These are phyloP conservation scores for Dermochelys coriacea DNA, from an alignment of 2,797 vertebrate species.

Conservation along the genomic window DNA sequence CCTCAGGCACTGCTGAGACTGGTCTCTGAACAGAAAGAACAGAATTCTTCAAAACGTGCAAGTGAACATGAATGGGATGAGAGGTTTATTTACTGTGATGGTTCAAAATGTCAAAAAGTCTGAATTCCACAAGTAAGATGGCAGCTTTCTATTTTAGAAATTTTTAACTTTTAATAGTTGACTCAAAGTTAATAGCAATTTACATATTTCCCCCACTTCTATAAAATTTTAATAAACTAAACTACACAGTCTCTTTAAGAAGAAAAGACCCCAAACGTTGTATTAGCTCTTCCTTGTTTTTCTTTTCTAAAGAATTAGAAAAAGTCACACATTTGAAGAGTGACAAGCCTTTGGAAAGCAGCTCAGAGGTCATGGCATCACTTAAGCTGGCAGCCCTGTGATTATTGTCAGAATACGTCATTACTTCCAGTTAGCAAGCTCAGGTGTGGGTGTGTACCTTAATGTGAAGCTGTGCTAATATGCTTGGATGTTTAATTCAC, in stretches of 20 bases:
- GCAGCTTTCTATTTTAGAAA: not conserved
- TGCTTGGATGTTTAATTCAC: constrained; percentile 7
- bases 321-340: constrained; percentile 10
- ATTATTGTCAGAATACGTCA: constrained; percentile 18
- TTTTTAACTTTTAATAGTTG: not conserved
- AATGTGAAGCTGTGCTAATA: constrained; percentile 9
- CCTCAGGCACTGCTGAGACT: not conserved
- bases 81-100: not conserved
- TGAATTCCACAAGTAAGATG: not conserved
- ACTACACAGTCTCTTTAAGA: not conserved
- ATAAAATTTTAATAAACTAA: not conserved
- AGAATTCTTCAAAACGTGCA: not conserved
- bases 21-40: not conserved
- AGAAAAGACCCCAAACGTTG: not conserved
- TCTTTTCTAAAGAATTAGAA: constrained; percentile 24
- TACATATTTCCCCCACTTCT: not conserved
- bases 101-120: not conserved
- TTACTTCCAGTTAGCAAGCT: constrained; percentile 21
- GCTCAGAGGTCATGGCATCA: constrained; percentile 21
- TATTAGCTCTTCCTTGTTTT: not conserved
- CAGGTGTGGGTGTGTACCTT: constrained; percentile 2
- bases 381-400: not conserved
- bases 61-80: not conserved
- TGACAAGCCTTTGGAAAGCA: constrained; percentile 4
- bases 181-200: not conserved